These are phyloP conservation scores for Drosophila nigritarsus DNA, from an alignment of 2,888 invertebrate species.

Conservation along the genomic window DNA sequence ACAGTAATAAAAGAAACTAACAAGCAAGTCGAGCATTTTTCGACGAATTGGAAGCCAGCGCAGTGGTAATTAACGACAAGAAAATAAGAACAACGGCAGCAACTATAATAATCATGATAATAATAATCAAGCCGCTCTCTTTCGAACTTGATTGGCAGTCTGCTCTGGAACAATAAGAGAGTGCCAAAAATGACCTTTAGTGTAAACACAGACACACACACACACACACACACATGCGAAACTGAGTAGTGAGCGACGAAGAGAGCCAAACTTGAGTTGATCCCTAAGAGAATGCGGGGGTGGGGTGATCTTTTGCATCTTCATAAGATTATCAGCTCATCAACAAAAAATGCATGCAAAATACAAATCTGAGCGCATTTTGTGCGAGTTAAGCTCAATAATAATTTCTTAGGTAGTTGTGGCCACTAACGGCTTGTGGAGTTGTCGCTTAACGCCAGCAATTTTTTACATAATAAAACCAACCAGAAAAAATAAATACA, in stretches of 20 bases:
- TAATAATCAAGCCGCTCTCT: constrained; percentile 23
- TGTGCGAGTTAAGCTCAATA: constrained; percentile 4
- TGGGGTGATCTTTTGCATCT: not conserved
- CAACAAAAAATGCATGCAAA: not conserved
- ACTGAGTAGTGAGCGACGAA: not conserved
- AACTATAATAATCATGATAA: constrained; percentile 5
- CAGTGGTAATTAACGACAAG: constrained; percentile 22
- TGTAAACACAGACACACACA: not conserved
- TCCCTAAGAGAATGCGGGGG: not conserved
- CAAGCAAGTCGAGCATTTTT: constrained; percentile 2
- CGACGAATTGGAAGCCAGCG: constrained; percentile 25
- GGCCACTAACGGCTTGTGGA: constrained; percentile 46
- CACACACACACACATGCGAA: not conserved
- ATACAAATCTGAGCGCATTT: not conserved
- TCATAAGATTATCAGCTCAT: constrained; percentile 1
- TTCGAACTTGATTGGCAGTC: constrained; percentile 1
- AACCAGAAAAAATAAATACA: constrained; percentile 3
- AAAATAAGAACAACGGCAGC: not conserved
- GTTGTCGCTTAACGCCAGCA: constrained; percentile 57
- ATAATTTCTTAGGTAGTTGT: constrained; percentile 36
- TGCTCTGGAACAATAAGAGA: constrained; percentile 12
- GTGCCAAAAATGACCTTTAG: constrained; percentile 27
- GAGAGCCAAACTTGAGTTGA: not conserved
- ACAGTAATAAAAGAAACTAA: not conserved
- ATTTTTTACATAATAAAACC: constrained; percentile 59